These are phyloP conservation scores for Belgica antarctica DNA, from an alignment of 2,888 invertebrate species.

Conservation along the genomic window DNA sequence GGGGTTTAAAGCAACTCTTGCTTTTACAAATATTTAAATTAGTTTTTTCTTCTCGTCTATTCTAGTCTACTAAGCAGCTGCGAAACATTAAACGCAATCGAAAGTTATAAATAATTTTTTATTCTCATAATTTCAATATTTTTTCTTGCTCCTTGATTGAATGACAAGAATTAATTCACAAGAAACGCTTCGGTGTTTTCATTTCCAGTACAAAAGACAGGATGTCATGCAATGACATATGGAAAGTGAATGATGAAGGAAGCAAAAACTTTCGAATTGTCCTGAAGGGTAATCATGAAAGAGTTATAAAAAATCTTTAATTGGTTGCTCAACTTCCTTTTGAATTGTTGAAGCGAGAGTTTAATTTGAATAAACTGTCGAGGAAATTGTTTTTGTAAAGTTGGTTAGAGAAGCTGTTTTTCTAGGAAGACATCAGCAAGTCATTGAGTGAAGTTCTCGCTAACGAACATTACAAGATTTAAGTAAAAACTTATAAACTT, in stretches of 20 bases:
- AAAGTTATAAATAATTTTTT: slow-evolving; percentile 17
- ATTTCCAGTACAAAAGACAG: slow-evolving; percentile 27
- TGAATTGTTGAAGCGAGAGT: too few relatives aligned
- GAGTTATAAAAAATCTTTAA: slow-evolving; percentile 32
- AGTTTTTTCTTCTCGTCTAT: not conserved
- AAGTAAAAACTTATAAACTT: too few relatives aligned
- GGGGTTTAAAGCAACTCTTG: slow-evolving; percentile 17
- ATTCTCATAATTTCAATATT: slow-evolving; percentile 29
- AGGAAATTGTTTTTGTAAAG: too few relatives aligned
- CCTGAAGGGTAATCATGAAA: slow-evolving; percentile 36
- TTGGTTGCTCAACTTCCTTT: slow-evolving; percentile 26
- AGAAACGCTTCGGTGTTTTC: not conserved
- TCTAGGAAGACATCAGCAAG: too few relatives aligned
- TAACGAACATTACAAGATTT: too few relatives aligned
- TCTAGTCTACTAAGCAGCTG: slow-evolving; percentile 9
- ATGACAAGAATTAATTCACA: slow-evolving; percentile 22
- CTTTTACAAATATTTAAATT: slow-evolving; percentile 33
- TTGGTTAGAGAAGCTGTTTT: too few relatives aligned
- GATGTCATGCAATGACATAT: slow-evolving; percentile 40
- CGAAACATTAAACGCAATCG: not conserved
- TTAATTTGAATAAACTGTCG: too few relatives aligned
- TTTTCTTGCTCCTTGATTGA: slow-evolving; percentile 25
- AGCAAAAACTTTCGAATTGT: not conserved
- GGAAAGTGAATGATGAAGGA: slow-evolving; percentile 42
- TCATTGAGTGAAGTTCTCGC: too few relatives aligned